phyloP scores from a whole-genome alignment of 2,797 vertebrate species.

The Intellagama lesueurii region DNA sequence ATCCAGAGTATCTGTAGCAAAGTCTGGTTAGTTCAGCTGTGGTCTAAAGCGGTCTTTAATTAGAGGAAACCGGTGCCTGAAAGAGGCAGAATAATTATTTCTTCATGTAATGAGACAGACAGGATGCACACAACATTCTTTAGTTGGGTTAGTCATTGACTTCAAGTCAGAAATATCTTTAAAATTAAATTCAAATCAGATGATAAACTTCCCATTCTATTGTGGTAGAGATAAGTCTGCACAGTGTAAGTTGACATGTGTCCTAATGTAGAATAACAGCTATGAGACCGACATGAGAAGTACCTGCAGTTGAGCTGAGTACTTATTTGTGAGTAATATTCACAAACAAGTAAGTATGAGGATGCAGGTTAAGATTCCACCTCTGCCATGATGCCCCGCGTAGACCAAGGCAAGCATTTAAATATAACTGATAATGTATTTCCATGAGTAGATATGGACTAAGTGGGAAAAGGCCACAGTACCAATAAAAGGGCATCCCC shows the following conservation, averaged over 20 bases:
- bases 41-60: slow-evolving; percentile 28
- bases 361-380: too few species aligned
- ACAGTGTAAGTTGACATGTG: neutral
- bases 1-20: slow-evolving; percentile 23
- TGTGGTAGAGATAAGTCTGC: neutral
- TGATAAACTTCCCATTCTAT: neutral
- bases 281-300: neutral
- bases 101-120: neutral
- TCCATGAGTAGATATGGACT: too few species aligned
- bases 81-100: slow-evolving; percentile 6
- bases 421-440: too few species aligned
- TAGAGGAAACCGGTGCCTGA: slow-evolving; percentile 24
- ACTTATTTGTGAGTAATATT: too few species aligned
- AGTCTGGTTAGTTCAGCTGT: slow-evolving; percentile 26
- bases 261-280: neutral
- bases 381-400: neutral
- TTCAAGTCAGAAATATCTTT: neutral
- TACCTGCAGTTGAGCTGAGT: neutral
- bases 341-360: neutral
- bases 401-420: neutral
- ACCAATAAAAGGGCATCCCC: too few species aligned
- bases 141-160: neutral
- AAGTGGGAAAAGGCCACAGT: too few species aligned
- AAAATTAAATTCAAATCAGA: slow-evolving; percentile 18
- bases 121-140: neutral